These are phyloP conservation scores for Enteromius unitaeniatus DNA, from an alignment of 2,797 vertebrate species.

Conservation along the genomic window DNA sequence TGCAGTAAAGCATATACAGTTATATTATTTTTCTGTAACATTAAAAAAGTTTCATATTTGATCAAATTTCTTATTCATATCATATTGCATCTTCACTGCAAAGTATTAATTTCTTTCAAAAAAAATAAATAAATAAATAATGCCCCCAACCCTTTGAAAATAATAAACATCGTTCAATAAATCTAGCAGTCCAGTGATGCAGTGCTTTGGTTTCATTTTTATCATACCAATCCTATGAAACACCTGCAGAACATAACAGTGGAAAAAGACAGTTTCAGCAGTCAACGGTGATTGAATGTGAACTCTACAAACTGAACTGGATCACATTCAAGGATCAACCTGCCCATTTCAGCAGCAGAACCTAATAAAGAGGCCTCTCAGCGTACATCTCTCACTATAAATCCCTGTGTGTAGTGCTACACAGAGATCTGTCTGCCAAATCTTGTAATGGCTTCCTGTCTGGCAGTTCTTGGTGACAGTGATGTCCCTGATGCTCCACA, in stretches of 20 bases:
- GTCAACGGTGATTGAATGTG: constrained; percentile 34
- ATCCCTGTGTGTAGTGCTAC: constrained; percentile 3
- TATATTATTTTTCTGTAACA: background rate
- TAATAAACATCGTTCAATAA: background rate
- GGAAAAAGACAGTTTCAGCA: background rate
- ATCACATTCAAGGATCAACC: background rate
- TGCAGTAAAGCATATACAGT: background rate
- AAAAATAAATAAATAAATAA: background rate
- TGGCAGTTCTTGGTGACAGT: constrained; percentile 55
- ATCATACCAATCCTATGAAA: background rate
- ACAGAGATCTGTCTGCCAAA: constrained; percentile 1
- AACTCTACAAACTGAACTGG: constrained; percentile 22
- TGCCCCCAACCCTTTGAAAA: background rate
- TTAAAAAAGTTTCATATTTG: background rate
- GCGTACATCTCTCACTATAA: constrained; percentile 4
- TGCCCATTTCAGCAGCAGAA: constrained; percentile 1
- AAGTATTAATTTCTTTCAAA: background rate
- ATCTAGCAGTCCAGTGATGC: background rate
- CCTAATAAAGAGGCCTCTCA: constrained; percentile 25
- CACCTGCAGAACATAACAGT: background rate
- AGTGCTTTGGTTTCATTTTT: background rate
- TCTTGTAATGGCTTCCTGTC: constrained; percentile 56
- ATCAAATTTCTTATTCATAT: too few relatives aligned
- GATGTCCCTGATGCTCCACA: constrained; percentile 44
- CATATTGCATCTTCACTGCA: background rate